phyloP scores from a whole-genome alignment of 2,797 vertebrate genomes.

The Falco columbarius region DNA sequence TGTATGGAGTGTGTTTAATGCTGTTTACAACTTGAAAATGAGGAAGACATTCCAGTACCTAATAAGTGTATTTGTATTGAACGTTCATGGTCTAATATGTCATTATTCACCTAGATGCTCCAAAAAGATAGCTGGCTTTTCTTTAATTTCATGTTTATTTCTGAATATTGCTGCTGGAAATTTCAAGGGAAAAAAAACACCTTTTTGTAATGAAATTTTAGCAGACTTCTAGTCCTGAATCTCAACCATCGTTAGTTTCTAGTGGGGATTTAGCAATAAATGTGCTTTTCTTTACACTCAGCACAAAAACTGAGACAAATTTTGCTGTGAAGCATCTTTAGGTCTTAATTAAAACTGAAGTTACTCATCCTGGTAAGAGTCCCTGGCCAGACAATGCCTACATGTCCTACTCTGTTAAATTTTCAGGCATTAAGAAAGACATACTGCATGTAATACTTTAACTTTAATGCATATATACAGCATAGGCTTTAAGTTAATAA shows the following conservation, averaged over 20 bases:
- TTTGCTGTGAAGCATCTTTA: slow-evolving; percentile 18
- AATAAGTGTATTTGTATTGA: not conserved
- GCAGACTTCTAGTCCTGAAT: not conserved
- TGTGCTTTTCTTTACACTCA: not conserved
- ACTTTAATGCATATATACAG: not conserved
- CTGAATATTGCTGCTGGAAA: slow-evolving; percentile 1
- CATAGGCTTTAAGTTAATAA: not conserved
- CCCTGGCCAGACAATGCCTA: not conserved
- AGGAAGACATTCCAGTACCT: not conserved
- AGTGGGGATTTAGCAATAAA: not conserved
- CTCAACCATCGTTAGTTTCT: slow-evolving; percentile 1
- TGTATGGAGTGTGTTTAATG: not conserved
- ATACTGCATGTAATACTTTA: not conserved
- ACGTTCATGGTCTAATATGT: not conserved
- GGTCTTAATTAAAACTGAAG: slow-evolving; percentile 24
- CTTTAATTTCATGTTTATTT: not conserved
- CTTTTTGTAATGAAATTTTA: not conserved
- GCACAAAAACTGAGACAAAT: slow-evolving; percentile 10
- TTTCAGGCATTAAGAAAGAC: not conserved
- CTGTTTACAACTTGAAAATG: not conserved
- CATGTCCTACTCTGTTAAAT: not conserved
- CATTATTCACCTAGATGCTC: not conserved
- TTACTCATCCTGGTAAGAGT: not conserved
- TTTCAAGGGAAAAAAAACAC: not conserved
- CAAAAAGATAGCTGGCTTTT: not conserved